Evolutionary conservation across 2,113 vertebrate species (phyloP), one percentile per base, ranked within the genome.

Genomic region (Numenius arquata): DNA sequence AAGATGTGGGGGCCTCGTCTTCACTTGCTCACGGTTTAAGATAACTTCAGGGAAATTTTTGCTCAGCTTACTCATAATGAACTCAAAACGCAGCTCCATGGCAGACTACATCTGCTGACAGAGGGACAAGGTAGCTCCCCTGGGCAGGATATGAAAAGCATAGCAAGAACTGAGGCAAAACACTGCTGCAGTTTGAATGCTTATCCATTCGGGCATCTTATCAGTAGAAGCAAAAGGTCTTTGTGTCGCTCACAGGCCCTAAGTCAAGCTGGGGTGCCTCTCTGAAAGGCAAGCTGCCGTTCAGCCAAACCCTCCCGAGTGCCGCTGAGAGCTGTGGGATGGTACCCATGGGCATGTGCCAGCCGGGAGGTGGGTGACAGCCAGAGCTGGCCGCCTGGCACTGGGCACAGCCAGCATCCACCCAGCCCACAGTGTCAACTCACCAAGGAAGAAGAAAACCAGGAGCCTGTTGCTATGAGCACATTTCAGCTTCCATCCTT

Each of bases 321-420:
- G 11, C 43, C 20, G 15, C 13, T 0, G 7, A 32, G 26, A 47
- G 47, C 66, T 34, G 18, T 1, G 7, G 14, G 27, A 11, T 75
- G 63, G 16, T 65, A 45, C 40, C 36, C 6, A 1, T 1, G 5
- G 36, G 27, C 32, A 23, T 2, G 6, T 25, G 58, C 18, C 2
- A 1, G 20, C 18, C 17, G 6, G 58, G 25, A 34, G 32, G 26
- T 3, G 17, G 41, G 15, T 22, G 48, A 36, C 0, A 4, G 17
- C 65, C 1, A 2, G 65, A 32, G 58, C 17, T 26, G 48, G 27
- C 32, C n/a, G 8, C 32, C 22, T 38, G 27, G 6, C 61, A n/a
- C 13, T 0, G 2, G 16, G 16, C 27, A 9, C 16, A 22, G 40
- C n/a, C 47, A 38, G 16, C 41, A n/a, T 5, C 36, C 48, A n/a